These are phyloP conservation scores for Halocaridina rubra DNA, from an alignment of 2,888 invertebrate species.

Conservation along the genomic window DNA sequence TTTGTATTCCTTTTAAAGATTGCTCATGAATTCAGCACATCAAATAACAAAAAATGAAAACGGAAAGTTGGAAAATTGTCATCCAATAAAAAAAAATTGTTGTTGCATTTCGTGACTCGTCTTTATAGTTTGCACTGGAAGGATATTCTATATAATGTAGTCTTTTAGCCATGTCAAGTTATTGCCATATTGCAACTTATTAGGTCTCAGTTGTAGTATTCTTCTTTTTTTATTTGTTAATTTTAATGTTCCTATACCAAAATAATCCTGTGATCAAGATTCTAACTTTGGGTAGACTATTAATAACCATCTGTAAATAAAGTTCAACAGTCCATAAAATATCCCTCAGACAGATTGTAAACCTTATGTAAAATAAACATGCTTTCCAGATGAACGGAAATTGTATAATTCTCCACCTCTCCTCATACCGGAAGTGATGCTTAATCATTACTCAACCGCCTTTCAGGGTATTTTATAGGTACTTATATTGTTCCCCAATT, in stretches of 20 bases:
- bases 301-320: conserved; percentile 38
- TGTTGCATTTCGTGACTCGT: conserved; percentile 11
- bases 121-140: conserved; percentile 38
- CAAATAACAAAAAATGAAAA: too few species aligned
- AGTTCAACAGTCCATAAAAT: conserved; percentile 34
- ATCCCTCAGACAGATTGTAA: conserved; percentile 40
- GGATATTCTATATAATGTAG: conserved; percentile 36
- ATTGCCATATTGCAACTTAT: conserved; percentile 45
- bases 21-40: too few species aligned
- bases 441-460: too few species aligned
- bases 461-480: too few species aligned
- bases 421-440: too few species aligned
- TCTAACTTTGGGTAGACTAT: conserved; percentile 34
- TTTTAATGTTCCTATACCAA: conserved; percentile 40
- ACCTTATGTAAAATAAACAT: conserved; percentile 40
- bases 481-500: too few species aligned
- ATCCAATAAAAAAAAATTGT: too few species aligned
- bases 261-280: conserved; percentile 49
- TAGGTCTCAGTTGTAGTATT: conserved; percentile 35
- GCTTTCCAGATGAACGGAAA: conserved; percentile 15
- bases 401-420: neutral
- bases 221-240: conserved; percentile 10
- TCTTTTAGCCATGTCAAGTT: conserved; percentile 25
- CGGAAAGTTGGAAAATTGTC: too few species aligned
- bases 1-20: too few species aligned